These are phyloP conservation scores for Acrocephalus arundinaceus DNA, from an alignment of 2,113 vertebrate genomes.

Conservation along the genomic window DNA sequence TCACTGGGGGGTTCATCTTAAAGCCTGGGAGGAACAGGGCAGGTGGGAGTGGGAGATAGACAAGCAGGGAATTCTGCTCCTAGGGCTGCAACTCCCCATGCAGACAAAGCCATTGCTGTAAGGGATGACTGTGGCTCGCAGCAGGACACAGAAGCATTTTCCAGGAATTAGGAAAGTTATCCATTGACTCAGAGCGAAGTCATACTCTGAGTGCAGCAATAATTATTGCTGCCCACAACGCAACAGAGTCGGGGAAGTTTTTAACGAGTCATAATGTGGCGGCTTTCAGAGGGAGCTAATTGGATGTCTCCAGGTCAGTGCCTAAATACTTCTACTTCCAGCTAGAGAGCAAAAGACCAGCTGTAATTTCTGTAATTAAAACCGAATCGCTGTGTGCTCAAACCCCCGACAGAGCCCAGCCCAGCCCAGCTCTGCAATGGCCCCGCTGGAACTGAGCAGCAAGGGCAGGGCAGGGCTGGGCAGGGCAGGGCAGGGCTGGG, in stretches of 20 bases:
- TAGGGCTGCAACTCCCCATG: not conserved
- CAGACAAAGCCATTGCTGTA: not conserved
- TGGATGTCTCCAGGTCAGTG: not conserved
- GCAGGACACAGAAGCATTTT: not conserved
- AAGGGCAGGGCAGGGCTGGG: too few relatives aligned
- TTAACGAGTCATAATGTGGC: constrained; percentile 9
- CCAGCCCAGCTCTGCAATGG: too few relatives aligned
- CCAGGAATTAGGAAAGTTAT: not conserved
- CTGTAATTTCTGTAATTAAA: constrained; percentile 23
- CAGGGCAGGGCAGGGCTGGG: too few relatives aligned
- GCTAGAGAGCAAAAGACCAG: not conserved
- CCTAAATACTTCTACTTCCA: not conserved
- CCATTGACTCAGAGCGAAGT: not conserved
- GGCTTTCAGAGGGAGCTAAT: constrained; percentile 25
- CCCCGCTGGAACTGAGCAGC: too few relatives aligned
- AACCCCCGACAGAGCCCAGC: not conserved
- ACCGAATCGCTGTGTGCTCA: not conserved
- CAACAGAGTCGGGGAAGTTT: not conserved
- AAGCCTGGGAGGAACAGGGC: not conserved
- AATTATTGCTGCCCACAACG: not conserved
- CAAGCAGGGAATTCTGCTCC: not conserved
- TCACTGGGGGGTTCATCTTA: not conserved
- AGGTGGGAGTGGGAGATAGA: not conserved
- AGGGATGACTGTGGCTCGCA: not conserved
- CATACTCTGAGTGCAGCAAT: not conserved